Conservation (phyloP, 2,888 invertebrate genomes). For the Lithodes maja region DNA sequence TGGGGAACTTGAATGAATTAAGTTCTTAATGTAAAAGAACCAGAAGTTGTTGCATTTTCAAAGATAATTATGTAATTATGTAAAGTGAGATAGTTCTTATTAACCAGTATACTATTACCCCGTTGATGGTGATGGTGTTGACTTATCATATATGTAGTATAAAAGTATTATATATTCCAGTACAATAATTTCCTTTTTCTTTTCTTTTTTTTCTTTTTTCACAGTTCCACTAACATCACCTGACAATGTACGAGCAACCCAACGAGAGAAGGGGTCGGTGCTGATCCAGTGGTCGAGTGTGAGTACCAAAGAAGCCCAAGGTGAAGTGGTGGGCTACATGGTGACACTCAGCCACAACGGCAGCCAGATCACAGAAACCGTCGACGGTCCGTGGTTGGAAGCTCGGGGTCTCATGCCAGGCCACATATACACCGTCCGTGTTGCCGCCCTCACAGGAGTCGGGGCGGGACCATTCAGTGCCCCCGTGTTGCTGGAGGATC, state of each 20-base stretch:
- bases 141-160: too few relatives aligned
- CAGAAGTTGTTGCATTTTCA: too few relatives aligned
- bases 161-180: too few relatives aligned
- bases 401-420: slow-evolving; percentile 91
- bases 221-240: slow-evolving; percentile 70
- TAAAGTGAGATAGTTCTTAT: too few relatives aligned
- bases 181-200: background rate
- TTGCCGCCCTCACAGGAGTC: slow-evolving; percentile 90
- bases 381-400: slow-evolving; percentile 89
- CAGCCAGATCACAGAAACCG: slow-evolving; percentile 78
- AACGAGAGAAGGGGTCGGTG: slow-evolving; percentile 44
- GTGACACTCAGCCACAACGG: slow-evolving; percentile 81
- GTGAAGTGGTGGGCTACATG: slow-evolving; percentile 73
- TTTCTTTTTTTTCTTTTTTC: background rate
- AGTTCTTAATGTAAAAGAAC: too few relatives aligned
- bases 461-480: slow-evolving; percentile 77
- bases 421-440: slow-evolving; percentile 84
- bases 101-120: too few relatives aligned
- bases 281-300: slow-evolving; percentile 63
- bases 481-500: slow-evolving; percentile 4
- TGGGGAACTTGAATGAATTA: too few relatives aligned
- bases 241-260: slow-evolving; percentile 44
- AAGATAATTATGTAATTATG: too few relatives aligned
- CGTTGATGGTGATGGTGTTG: too few relatives aligned
- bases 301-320: slow-evolving; percentile 41